Percentiles rank a stretch among this genome's conserved stretches.
phyloP scores from a whole-genome alignment of 2,113 vertebrate species.

The Marmota monax region DNA sequence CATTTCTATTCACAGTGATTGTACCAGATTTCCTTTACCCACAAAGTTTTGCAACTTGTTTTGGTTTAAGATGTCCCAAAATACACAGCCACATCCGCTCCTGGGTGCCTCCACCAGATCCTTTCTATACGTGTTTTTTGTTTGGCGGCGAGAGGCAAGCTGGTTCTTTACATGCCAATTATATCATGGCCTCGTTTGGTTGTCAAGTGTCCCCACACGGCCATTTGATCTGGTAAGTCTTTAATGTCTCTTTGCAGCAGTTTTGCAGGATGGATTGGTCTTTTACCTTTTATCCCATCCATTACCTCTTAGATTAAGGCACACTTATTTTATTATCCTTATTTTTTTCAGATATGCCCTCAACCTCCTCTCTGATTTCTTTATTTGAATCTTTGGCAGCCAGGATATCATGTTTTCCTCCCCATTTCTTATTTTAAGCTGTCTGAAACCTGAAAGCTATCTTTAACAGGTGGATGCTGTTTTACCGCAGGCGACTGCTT shows the following conservation, averaged over 20 bases:
- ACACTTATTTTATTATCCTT: not conserved
- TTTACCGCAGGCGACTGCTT: conserved; percentile 56
- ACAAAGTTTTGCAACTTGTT: conserved; percentile 30
- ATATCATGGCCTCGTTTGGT: not conserved
- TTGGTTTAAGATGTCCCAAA: conserved; percentile 47
- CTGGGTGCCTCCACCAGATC: not conserved
- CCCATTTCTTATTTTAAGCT: conserved; percentile 48
- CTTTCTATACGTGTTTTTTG: conserved; percentile 25
- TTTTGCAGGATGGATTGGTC: conserved; percentile 22
- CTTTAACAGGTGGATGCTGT: conserved; percentile 56
- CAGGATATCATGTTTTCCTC: not conserved
- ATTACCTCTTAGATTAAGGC: conserved; percentile 39
- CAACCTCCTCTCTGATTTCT: not conserved
- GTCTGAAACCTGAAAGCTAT: conserved; percentile 53
- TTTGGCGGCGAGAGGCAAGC: conserved; percentile 42
- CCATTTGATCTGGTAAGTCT: conserved; percentile 65
- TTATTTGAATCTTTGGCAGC: not conserved
- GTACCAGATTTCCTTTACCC: conserved; percentile 14
- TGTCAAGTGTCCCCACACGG: conserved; percentile 57
- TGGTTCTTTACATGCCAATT: conserved; percentile 59
- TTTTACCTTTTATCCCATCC: not conserved
- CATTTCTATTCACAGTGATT: not conserved
- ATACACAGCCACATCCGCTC: not conserved
- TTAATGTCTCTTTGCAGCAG: conserved; percentile 54
- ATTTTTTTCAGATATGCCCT: not conserved